Conservation (phyloP, 1,140 invertebrate species). For the Arctopsyche grandis region DNA sequence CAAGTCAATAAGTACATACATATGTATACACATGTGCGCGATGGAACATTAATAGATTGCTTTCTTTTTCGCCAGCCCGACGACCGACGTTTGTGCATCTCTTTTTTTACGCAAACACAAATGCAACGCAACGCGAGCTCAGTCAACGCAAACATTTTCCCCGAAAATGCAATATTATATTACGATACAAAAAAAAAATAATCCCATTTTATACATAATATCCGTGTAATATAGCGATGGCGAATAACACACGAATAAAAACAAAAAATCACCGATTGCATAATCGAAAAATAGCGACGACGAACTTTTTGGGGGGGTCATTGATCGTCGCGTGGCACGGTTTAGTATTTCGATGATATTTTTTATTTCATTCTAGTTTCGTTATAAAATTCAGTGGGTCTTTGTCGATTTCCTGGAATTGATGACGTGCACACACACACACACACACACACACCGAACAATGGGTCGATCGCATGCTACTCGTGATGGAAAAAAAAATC, state of each 20-base stretch:
- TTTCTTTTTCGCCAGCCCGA: conserved; percentile 9
- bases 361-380: not conserved
- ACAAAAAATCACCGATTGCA: not conserved
- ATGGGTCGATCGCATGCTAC: conserved; percentile 15
- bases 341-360: conserved; percentile 5
- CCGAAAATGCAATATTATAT: not conserved
- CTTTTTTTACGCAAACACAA: not conserved
- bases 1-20: conserved; percentile 17
- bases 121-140: not conserved
- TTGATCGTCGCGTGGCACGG: conserved; percentile 28
- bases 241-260: no score
- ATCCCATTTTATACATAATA: no score
- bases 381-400: not conserved
- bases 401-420: conserved; percentile 19
- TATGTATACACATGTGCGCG: not conserved
- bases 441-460: not conserved
- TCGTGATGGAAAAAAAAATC: not conserved
- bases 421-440: conserved; percentile 17
- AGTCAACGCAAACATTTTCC: not conserved
- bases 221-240: not conserved
- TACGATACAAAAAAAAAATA: no score
- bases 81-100: not conserved
- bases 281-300: conserved; percentile 15
- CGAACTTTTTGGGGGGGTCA: conserved; percentile 21
- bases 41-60: not conserved